phyloP scores from a whole-genome alignment of 2,797 vertebrate species.

The Eulemur albifrons region DNA sequence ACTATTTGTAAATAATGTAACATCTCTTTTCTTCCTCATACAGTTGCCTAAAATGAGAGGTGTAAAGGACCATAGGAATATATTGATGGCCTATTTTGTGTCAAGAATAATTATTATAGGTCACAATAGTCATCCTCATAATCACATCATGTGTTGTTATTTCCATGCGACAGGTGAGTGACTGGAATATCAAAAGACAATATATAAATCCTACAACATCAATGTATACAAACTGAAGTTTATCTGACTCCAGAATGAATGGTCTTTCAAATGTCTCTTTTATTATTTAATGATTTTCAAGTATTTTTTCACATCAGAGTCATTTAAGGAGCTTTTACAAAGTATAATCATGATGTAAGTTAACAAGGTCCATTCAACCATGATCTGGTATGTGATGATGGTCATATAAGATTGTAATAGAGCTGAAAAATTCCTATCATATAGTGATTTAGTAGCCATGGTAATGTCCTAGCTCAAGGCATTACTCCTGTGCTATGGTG shows the following conservation, averaged over 20 bases:
- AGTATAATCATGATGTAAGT: not conserved
- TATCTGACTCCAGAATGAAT: not conserved
- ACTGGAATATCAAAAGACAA: not conserved
- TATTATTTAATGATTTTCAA: not conserved
- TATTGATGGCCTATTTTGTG: not conserved
- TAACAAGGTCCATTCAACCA: not conserved
- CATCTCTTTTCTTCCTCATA: not conserved
- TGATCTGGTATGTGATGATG: not conserved
- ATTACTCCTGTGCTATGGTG: too few species aligned
- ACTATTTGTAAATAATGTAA: not conserved
- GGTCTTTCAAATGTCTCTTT: not conserved
- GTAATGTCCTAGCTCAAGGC: too few species aligned
- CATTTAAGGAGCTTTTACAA: not conserved
- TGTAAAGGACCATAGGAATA: not conserved
- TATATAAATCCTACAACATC: not conserved
- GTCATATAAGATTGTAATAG: not conserved
- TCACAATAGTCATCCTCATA: not conserved
- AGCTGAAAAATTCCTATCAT: not conserved
- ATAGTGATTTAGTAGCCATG: not conserved
- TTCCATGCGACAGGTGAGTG: fast-evolving
- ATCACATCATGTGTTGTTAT: not conserved
- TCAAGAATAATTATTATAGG: not conserved
- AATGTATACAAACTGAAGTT: not conserved
- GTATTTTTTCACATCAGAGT: not conserved
- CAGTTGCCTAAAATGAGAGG: not conserved